Evolutionary conservation across 2,888 invertebrate species (phyloP), one percentile per base, ranked within the genome.

Genomic region (Catocala nupta): DNA sequence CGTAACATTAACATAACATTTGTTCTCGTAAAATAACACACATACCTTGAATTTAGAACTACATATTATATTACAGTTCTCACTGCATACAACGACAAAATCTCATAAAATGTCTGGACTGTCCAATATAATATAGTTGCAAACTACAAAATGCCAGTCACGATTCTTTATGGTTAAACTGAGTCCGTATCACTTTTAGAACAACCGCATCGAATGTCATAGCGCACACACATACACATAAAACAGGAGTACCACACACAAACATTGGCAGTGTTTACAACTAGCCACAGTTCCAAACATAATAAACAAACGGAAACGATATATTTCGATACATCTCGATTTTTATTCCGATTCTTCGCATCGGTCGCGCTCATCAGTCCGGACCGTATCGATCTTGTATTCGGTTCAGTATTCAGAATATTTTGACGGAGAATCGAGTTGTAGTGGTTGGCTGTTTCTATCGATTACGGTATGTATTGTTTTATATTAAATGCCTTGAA

Each of bases 231-330:
- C 68, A 65, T 47, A 57, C 55, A 58, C 59, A 54, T 25, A 52
- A 47, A 13, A 50, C 33, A 55, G 8, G 13, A 54, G 55, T 45
- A 49, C 54, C 54, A 68, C 65, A 75, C 69, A 71, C 63, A 73
- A 77, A 81, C 75, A 78, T 64, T 69, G 65, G 73, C 66, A 71
- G 66, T 78, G 72, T 88, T 84, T 83, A 87, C 81, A 80, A 72
- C 78, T 70, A 66, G 73, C 75, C 70, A 70, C 77, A 74, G 82
- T 81, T 86, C 83, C 89, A 90, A 90, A 83, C 77, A 78, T 79
- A 91, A 91, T 85, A 91, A 90, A 90, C 86, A 89, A 70, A 77
- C 71, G 73, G 81, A 81, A 83, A 74, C 83, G 78, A 80, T 84
- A 81, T 81, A 86, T 86, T 77, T 81, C 83, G 86, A 82, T 88